These are phyloP conservation scores for Heliocidaris tuberculata DNA, from an alignment of 35 echinoderm and acorn worm genomes.

Conservation along the genomic window DNA sequence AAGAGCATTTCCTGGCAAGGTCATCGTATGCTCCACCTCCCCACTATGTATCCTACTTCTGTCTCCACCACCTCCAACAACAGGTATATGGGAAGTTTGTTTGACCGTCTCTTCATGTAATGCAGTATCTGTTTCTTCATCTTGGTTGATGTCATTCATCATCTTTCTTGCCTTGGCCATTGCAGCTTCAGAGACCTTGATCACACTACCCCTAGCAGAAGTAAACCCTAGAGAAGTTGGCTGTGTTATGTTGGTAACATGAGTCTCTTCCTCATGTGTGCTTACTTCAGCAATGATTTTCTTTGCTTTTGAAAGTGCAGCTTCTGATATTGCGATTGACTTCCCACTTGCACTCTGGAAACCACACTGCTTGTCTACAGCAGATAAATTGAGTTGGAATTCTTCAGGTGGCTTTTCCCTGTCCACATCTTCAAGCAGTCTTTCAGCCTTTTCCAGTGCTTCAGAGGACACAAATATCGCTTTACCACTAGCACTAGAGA, in stretches of 20 bases:
- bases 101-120: not conserved
- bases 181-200: slow-evolving; percentile 49
- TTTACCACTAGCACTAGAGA: slow-evolving; percentile 34
- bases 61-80: not conserved
- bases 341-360: slow-evolving; percentile 63
- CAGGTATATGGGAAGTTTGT: not conserved
- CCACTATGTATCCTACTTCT: not conserved
- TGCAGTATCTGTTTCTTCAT: not conserved
- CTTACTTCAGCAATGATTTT: slow-evolving; percentile 38
- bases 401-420: not conserved
- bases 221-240: slow-evolving; percentile 53
- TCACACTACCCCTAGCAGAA: slow-evolving; percentile 63
- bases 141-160: not conserved
- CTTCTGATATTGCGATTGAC: slow-evolving; percentile 55
- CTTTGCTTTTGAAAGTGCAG: slow-evolving; percentile 57
- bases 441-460: slow-evolving; percentile 30
- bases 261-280: not conserved
- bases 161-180: slow-evolving; percentile 55
- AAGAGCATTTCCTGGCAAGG: not conserved
- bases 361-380: not conserved
- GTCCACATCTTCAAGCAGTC: slow-evolving; percentile 9
- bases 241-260: not conserved
- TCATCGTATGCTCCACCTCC: not conserved
- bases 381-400: not conserved
- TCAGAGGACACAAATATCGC: not conserved